Evolutionary conservation across 2,888 invertebrate genomes (phyloP).

Genomic region (Branchipolynoe longqiensis): DNA sequence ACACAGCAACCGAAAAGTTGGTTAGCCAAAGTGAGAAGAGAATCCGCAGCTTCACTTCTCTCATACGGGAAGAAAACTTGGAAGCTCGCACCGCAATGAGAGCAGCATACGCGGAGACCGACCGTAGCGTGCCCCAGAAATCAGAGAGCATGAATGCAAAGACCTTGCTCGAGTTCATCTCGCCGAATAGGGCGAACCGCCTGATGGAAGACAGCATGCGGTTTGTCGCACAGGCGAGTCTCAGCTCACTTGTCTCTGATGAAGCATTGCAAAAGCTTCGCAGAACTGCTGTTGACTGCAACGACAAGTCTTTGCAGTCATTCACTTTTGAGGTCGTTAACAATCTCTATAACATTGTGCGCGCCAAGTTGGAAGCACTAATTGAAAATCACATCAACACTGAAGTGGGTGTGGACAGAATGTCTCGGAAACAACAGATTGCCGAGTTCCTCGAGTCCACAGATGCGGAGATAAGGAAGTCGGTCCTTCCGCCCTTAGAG

Average conservation of each 20-base stretch:
- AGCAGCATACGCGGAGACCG: background rate
- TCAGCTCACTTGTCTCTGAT: background rate
- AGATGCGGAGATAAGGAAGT: background rate
- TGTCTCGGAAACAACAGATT: background rate
- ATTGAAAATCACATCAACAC: background rate
- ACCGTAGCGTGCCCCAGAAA: background rate
- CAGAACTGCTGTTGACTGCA: background rate
- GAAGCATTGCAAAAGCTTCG: background rate
- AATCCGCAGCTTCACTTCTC: conserved; percentile 5
- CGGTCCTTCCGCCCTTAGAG: conserved; percentile 53
- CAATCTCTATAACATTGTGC: conserved; percentile 34
- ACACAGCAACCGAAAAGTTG: background rate
- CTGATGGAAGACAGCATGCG: conserved; percentile 23
- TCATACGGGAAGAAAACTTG: background rate
- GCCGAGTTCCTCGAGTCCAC: background rate
- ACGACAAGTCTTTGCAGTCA: background rate
- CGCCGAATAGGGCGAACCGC: conserved; percentile 1
- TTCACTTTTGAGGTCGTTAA: conserved; percentile 25
- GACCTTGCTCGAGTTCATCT: conserved; percentile 15
- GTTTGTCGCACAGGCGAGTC: conserved; percentile 18
- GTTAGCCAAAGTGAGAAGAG: background rate
- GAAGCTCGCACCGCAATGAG: background rate
- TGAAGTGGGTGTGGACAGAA: background rate
- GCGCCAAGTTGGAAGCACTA: background rate
- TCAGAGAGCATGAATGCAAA: background rate